These are phyloP conservation scores for Girardinichthys multiradiatus DNA, from an alignment of 2,113 vertebrate species.

Conservation along the genomic window DNA sequence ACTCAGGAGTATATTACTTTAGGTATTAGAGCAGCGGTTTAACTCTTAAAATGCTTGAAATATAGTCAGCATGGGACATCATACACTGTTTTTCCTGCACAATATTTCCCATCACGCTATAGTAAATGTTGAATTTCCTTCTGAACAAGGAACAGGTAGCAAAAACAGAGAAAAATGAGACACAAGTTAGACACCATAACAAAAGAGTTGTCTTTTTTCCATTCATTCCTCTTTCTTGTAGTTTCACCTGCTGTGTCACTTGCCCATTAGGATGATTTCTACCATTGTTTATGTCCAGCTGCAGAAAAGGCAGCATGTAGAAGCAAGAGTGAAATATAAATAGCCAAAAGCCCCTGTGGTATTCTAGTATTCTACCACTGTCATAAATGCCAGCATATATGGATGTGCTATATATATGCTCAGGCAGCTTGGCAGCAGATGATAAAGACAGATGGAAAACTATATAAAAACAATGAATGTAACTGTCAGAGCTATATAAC, in stretches of 20 bases:
- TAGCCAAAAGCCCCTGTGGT: not conserved
- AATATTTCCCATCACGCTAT: not conserved
- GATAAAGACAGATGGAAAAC: slow-evolving; percentile 2
- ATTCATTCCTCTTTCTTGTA: not conserved
- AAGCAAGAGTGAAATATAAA: not conserved
- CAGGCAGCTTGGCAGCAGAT: slow-evolving; percentile 10
- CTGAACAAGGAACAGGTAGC: not conserved
- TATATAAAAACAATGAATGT: not conserved
- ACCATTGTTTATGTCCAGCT: slow-evolving; percentile 1
- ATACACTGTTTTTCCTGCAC: not conserved
- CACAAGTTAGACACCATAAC: not conserved
- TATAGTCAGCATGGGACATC: too few relatives aligned
- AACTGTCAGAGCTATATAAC: slow-evolving; percentile 4
- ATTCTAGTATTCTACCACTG: slow-evolving; percentile 1
- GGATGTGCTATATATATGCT: slow-evolving; percentile 6
- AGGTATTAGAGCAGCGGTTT: not conserved
- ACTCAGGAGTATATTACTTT: not conserved
- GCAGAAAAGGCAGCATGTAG: not conserved
- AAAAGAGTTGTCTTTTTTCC: not conserved
- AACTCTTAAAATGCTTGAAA: not conserved
- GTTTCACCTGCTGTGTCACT: not conserved
- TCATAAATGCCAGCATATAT: not conserved
- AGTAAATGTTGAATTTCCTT: not conserved
- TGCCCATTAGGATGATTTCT: slow-evolving; percentile 2
- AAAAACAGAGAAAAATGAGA: not conserved